Conservation (phyloP, 2,888 invertebrate species). For the Drosophila putrida region DNA sequence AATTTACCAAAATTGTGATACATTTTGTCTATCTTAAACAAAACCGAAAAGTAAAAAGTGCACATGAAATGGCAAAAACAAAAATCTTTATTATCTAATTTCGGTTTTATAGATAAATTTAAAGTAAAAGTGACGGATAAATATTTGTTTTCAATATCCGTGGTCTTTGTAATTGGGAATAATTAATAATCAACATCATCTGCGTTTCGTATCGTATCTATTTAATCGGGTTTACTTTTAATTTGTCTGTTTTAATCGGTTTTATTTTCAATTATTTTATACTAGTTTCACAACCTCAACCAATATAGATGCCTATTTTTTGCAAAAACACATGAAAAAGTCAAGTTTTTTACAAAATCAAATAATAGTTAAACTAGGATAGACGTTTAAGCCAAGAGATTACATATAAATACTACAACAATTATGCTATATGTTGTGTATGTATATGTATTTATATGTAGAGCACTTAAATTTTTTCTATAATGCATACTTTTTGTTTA, state of each 20-base stretch:
- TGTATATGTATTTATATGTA: slow-evolving; percentile 45
- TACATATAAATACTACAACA: slow-evolving; percentile 57
- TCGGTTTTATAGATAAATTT: slow-evolving; percentile 33
- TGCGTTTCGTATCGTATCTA: slow-evolving; percentile 29
- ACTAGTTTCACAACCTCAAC: background rate
- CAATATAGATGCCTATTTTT: slow-evolving; percentile 6
- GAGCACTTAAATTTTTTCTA: slow-evolving; percentile 40
- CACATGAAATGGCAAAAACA: slow-evolving; percentile 33
- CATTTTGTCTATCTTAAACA: slow-evolving; percentile 68
- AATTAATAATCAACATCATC: slow-evolving; percentile 23
- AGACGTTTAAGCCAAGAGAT: slow-evolving; percentile 48
- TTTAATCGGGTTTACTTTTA: slow-evolving; percentile 24
- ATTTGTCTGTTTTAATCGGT: slow-evolving; percentile 22
- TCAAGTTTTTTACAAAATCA: slow-evolving; percentile 40
- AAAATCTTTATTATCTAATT: slow-evolving; percentile 22
- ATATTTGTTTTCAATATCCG: slow-evolving; percentile 74
- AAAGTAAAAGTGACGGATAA: slow-evolving; percentile 47
- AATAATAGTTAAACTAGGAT: slow-evolving; percentile 38
- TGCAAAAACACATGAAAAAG: slow-evolving; percentile 15
- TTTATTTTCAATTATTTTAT: slow-evolving; percentile 18
- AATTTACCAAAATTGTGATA: slow-evolving; percentile 75
- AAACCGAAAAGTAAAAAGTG: slow-evolving; percentile 43
- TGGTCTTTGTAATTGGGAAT: slow-evolving; percentile 12
- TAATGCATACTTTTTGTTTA: slow-evolving; percentile 37
- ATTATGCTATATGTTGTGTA: slow-evolving; percentile 31